A percentile compares a stretch with the other conserved stretches of the same genome.
These are phyloP conservation scores for Eueides isabella DNA, from an alignment of 1,140 invertebrate species.

Conservation along the genomic window DNA sequence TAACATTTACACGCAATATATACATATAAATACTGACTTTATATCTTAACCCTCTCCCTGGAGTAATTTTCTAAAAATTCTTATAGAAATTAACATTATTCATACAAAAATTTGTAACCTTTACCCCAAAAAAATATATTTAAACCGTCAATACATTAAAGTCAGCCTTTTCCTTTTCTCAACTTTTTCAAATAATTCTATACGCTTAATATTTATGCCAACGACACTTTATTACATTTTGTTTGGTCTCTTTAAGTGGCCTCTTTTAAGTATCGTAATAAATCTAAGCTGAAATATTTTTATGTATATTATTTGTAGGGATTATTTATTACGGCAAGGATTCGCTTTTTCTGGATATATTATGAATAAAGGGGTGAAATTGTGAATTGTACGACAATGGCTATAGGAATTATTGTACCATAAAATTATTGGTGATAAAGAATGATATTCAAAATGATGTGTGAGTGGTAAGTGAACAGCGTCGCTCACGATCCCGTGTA, in stretches of 20 bases:
- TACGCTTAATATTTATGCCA: neutral
- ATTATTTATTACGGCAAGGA: neutral
- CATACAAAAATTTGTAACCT: neutral
- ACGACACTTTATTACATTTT: conserved; percentile 5
- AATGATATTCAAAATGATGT: too few relatives aligned
- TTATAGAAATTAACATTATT: neutral
- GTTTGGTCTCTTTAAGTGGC: neutral
- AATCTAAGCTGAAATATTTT: neutral
- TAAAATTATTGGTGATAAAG: too few relatives aligned
- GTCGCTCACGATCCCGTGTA: too few relatives aligned
- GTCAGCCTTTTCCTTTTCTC: neutral
- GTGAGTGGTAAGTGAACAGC: too few relatives aligned
- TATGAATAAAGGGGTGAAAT: neutral
- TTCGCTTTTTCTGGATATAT: neutral
- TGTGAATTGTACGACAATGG: too few relatives aligned
- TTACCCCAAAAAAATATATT: neutral
- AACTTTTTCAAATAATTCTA: neutral
- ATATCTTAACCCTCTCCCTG: too few relatives aligned
- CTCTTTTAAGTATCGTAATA: neutral
- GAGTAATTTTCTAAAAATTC: too few relatives aligned
- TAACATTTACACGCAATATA: too few relatives aligned
- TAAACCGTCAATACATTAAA: conserved; percentile 7
- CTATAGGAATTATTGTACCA: too few relatives aligned
- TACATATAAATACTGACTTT: too few relatives aligned
- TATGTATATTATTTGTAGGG: neutral